These are phyloP conservation scores for Enteromius radiatus DNA, from an alignment of 2,797 vertebrate species.

Conservation along the genomic window DNA sequence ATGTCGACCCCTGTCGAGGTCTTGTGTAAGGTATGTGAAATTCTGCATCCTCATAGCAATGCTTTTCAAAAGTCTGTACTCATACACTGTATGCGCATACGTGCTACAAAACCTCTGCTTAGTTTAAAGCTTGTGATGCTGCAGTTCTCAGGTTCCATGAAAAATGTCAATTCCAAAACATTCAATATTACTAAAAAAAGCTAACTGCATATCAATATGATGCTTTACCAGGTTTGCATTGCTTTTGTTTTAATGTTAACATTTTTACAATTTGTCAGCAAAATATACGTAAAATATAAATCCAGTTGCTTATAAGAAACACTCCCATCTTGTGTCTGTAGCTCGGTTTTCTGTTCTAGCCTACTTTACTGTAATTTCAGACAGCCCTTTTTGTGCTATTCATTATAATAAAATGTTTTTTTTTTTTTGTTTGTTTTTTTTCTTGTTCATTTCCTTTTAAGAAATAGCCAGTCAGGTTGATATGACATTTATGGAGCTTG, in stretches of 20 bases:
- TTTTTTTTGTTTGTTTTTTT: not conserved
- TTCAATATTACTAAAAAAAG: not conserved
- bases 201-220: not conserved
- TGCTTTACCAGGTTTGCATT: not conserved
- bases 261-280: not conserved
- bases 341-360: not conserved
- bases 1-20: constrained; percentile 99
- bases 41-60: not conserved
- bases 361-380: not conserved
- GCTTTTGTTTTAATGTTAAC: not conserved
- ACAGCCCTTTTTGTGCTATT: not conserved
- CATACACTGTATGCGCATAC: not conserved
- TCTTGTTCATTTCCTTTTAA: not conserved
- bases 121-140: not conserved
- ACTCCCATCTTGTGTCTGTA: not conserved
- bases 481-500: not conserved
- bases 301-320: not conserved
- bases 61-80: not conserved
- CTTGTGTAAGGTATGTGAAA: constrained; percentile 92
- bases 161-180: not conserved
- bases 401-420: not conserved
- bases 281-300: not conserved
- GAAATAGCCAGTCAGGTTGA: not conserved
- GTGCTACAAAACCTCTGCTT: not conserved
- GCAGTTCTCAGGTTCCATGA: not conserved